Conservation (phyloP, 2,113 vertebrate genomes). For the Petrocephalus zakoni region DNA sequence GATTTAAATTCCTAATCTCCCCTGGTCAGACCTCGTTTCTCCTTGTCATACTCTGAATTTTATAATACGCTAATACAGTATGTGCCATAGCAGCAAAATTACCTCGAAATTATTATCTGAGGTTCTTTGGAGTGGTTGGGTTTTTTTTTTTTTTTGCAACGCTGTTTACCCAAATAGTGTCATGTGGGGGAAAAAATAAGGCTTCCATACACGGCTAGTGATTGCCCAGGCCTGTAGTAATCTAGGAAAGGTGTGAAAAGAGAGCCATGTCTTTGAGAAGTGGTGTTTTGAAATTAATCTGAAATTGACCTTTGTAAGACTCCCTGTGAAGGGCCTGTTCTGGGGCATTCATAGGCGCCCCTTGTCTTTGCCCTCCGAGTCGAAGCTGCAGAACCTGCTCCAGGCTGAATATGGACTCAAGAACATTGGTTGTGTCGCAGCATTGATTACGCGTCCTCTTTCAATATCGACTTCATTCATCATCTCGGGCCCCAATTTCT, state of each 20-base stretch:
- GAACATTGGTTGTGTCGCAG: background rate
- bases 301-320: background rate
- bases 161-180: background rate
- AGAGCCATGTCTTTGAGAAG: background rate
- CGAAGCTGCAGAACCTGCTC: background rate
- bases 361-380: background rate
- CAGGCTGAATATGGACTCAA: slow-evolving; percentile 5
- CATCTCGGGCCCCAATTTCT: slow-evolving; percentile 26
- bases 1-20: background rate
- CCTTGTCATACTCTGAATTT: background rate
- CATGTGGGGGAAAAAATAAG: background rate
- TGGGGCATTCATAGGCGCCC: background rate
- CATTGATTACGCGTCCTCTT: background rate
- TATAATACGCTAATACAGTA: slow-evolving; percentile 8
- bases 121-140: background rate
- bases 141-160: background rate
- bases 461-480: slow-evolving; percentile 58
- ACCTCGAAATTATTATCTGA: background rate
- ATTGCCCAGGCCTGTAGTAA: background rate
- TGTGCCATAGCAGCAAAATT: background rate
- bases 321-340: background rate
- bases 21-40: background rate
- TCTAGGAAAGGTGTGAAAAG: background rate
- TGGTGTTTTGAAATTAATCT: background rate
- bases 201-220: background rate